These are phyloP conservation scores for Doris montereyensis DNA, from an alignment of 2,888 invertebrate genomes.

Conservation along the genomic window DNA sequence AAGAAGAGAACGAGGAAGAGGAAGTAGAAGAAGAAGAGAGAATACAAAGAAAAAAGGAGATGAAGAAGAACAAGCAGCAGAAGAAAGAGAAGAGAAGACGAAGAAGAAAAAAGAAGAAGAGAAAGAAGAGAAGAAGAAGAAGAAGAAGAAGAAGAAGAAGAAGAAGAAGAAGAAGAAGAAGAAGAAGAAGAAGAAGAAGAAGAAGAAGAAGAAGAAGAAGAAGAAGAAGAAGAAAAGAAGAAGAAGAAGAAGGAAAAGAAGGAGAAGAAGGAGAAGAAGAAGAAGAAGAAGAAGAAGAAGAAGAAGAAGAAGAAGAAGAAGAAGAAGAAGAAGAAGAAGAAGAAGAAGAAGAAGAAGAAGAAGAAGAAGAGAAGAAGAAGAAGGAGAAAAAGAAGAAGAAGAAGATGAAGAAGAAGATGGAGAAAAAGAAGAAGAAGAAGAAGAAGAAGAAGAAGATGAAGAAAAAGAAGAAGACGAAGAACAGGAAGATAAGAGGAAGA, in stretches of 20 bases:
- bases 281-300: slow-evolving; percentile 9
- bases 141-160: slow-evolving; percentile 20
- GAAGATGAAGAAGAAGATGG: no score
- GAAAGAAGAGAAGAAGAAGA: slow-evolving; percentile 8
- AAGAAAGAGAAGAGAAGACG: neutral
- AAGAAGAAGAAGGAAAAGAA: neutral
- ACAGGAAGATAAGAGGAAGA: no score
- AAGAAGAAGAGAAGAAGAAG: slow-evolving; percentile 15
- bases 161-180: slow-evolving; percentile 7
- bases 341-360: slow-evolving; percentile 14
- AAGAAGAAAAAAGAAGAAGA: neutral
- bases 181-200: neutral
- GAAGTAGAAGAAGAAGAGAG: neutral
- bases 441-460: neutral
- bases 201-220: neutral
- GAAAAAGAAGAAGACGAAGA: no score
- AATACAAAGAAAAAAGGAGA: slow-evolving; percentile 1
- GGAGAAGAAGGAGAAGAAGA: neutral
- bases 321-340: slow-evolving; percentile 20
- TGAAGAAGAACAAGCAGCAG: neutral
- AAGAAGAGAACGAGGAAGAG: slow-evolving; percentile 2
- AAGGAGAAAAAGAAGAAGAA: neutral
- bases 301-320: neutral
- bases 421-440: slow-evolving; percentile 3
- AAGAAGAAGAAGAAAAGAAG: neutral